phyloP scores from a whole-genome alignment of 2,113 vertebrate genomes.

The Mus pahari region DNA sequence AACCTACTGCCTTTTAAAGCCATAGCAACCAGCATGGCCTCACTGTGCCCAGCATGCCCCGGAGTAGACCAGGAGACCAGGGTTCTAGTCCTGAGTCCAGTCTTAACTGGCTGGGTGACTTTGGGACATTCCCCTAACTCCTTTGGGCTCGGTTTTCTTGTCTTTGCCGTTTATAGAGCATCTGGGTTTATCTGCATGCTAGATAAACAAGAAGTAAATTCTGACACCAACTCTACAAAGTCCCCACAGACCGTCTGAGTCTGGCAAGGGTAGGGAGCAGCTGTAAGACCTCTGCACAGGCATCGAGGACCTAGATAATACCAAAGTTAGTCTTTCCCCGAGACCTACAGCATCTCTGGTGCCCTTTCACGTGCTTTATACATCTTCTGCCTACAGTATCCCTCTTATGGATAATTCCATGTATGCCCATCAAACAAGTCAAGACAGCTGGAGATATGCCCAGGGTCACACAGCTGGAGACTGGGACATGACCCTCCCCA shows the following conservation, averaged over 20 bases:
- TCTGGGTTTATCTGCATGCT: rapidly evolving
- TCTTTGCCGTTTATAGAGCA: not conserved
- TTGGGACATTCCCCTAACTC: not conserved
- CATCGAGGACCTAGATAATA: not conserved
- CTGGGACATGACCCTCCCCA: not conserved
- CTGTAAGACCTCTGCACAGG: not conserved
- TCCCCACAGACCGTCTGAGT: not conserved
- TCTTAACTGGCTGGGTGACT: not conserved
- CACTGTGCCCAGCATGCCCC: rapidly evolving
- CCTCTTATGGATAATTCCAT: rapidly evolving
- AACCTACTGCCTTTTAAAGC: too few relatives aligned
- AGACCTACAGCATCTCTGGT: rapidly evolving
- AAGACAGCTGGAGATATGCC: not conserved
- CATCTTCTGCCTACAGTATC: not conserved
- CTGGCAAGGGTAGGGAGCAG: not conserved
- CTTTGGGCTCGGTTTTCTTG: not conserved
- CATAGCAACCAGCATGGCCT: rapidly evolving
- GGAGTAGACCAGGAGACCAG: rapidly evolving
- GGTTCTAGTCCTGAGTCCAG: not conserved
- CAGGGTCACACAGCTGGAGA: not conserved
- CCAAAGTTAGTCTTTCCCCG: not conserved
- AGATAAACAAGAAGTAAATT: not conserved
- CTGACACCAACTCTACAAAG: not conserved
- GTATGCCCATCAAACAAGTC: not conserved
- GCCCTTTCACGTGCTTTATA: rapidly evolving